phyloP scores from a whole-genome alignment of 2,797 vertebrate genomes.

The Melanotaenia nigrans region DNA sequence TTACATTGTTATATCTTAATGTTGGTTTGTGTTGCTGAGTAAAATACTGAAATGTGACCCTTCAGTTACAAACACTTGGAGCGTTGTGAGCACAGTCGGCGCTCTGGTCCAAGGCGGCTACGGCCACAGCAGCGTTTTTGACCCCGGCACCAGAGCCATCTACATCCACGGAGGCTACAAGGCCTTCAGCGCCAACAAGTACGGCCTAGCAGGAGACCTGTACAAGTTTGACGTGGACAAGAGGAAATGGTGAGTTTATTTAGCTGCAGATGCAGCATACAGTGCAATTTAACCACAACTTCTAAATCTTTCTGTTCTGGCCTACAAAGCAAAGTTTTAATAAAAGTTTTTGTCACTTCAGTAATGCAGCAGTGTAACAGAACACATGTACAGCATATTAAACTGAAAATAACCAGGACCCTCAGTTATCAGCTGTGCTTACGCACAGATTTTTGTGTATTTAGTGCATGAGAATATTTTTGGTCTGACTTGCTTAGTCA shows the following conservation, averaged over 20 bases:
- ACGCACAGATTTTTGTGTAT: no score
- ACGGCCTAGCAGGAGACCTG: slow-evolving; percentile 93
- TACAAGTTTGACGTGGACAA: slow-evolving; percentile 91
- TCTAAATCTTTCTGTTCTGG: no score
- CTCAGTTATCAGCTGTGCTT: no score
- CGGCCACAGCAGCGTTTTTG: slow-evolving; percentile 96
- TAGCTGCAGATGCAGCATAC: no score
- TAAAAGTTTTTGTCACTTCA: not conserved
- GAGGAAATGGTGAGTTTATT: slow-evolving; percentile 85
- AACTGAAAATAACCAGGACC: no score
- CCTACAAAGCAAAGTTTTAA: not conserved
- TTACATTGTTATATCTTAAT: no score
- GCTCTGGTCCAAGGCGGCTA: slow-evolving; percentile 97
- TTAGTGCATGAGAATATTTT: no score
- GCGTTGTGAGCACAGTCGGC: slow-evolving; percentile 83
- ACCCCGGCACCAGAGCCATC: slow-evolving; percentile 86
- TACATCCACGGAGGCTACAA: slow-evolving; percentile 98
- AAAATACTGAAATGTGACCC: not conserved
- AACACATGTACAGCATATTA: not conserved
- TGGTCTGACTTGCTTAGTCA: no score
- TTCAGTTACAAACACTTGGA: slow-evolving; percentile 89
- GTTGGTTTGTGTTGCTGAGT: not conserved
- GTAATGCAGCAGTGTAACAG: not conserved
- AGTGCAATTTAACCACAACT: no score
- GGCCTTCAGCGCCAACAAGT: slow-evolving; percentile 96